These are phyloP conservation scores for Peromyscus attwateri DNA, from an alignment of 2,797 vertebrate genomes.

Conservation along the genomic window DNA sequence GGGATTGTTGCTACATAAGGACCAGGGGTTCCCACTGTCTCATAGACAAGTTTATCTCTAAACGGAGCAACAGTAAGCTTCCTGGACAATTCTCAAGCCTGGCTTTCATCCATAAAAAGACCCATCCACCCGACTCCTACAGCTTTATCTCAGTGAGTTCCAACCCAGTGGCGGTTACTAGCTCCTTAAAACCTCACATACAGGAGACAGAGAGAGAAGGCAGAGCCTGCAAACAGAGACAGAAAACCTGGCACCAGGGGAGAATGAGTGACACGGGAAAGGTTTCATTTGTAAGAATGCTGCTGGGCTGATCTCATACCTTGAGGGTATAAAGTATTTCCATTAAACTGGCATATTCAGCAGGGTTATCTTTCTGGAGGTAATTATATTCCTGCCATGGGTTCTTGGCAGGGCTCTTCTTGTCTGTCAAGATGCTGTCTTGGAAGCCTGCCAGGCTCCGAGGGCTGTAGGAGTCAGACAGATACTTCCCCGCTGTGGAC, in stretches of 20 bases:
- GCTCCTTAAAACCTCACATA: background rate
- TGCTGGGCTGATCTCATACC: conserved; percentile 86
- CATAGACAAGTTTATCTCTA: background rate
- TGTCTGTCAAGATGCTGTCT: conserved; percentile 91
- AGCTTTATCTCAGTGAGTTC: background rate
- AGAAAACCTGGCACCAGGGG: background rate
- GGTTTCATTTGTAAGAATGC: conserved; percentile 14
- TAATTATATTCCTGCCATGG: conserved; percentile 99
- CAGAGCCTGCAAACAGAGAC: background rate
- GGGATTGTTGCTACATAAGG: no score
- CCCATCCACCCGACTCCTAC: background rate
- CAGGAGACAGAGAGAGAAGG: conserved; percentile 10
- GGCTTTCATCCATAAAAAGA: background rate
- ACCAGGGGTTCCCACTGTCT: background rate
- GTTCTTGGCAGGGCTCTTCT: conserved; percentile 92
- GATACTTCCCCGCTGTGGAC: conserved; percentile 94
- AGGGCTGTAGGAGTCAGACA: conserved; percentile 96
- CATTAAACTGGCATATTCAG: conserved; percentile 94
- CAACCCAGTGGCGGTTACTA: background rate
- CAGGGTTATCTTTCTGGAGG: conserved; percentile 93
- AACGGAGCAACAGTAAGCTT: background rate
- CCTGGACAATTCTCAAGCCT: background rate
- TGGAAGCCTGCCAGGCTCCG: conserved; percentile 95
- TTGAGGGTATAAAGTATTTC: conserved; percentile 97
- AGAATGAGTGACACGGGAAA: background rate